Base-by-base conservation (phyloP, 2,888 invertebrate species). In the Eremobia ochroleuca region DNA sequence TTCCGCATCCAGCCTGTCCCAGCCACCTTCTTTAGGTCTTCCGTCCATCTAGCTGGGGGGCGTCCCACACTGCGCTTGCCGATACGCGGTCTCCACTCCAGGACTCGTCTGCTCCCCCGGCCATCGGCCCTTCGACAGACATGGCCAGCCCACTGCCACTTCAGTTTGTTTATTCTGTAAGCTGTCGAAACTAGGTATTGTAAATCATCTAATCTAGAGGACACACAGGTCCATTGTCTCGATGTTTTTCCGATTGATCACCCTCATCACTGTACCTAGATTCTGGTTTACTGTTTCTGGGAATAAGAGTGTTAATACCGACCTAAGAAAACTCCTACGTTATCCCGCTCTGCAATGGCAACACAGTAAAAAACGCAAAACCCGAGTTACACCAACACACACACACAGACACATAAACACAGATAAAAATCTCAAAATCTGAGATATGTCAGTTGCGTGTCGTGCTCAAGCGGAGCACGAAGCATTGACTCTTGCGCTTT, bases 401-500 rank as follows among this genome's bases (percentile, higher is more conserved):
- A 49, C 64, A 58, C 70, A 46, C 15, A 55, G 37, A 34, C 34
- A 46, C 18, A 40, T 15, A 28, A 0, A n/a, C 25, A 15, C 3
- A 59, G 61, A 81, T 61, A 72, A 65, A 83, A 81, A 82, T 64
- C 61, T 31, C 4, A 71, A 70, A 78, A 73, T 66, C 49, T 67
- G 76, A 82, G 75, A 79, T 82, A 72, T 72, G 69, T 61, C 77
- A 64, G 37, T 68, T 76, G 25, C 28, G 37, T 37, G 43, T 46
- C 73, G 78, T 62, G 25, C 25, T 67, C 77, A 79, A 79, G 76
- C 76, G 81, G 69, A 64, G 71, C 71, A 78, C 82, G 69, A 72
- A 78, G 75, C 85, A 89, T 90, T 90, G 87, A 88, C 89, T 90
- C 87, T 87, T 78, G 83, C 88, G 77, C 88, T 87, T 90, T 86